phyloP scores from a whole-genome alignment of 2,888 invertebrate genomes.

The Phaedon cochleariae region DNA sequence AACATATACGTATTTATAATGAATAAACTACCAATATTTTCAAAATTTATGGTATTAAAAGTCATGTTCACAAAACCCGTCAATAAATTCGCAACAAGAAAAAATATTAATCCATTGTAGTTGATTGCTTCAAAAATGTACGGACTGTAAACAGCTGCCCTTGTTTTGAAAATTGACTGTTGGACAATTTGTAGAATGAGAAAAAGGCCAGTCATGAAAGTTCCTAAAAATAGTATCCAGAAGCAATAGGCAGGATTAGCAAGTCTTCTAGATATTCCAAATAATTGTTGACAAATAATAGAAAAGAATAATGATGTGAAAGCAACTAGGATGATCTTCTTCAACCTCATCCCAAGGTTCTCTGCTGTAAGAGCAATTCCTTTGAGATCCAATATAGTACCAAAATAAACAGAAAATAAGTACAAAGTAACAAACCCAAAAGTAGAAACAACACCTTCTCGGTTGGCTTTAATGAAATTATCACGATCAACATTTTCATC shows the following conservation, averaged over 20 bases:
- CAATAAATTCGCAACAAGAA: constrained; percentile 82
- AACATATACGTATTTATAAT: constrained; percentile 71
- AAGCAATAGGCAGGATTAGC: constrained; percentile 84
- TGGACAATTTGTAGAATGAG: constrained; percentile 66
- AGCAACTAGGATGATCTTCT: constrained; percentile 21
- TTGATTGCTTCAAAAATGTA: constrained; percentile 76
- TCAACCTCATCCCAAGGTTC: background rate
- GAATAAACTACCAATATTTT: constrained; percentile 59
- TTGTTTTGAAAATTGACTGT: constrained; percentile 46
- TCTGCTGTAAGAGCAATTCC: constrained; percentile 16
- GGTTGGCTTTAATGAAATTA: constrained; percentile 80
- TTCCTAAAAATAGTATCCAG: constrained; percentile 76
- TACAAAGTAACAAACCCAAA: constrained; percentile 88
- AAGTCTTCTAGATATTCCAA: constrained; percentile 78
- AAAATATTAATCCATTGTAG: constrained; percentile 84
- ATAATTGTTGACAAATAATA: constrained; percentile 62
- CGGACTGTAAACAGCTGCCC: constrained; percentile 59
- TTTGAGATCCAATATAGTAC: constrained; percentile 64
- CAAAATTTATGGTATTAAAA: constrained; percentile 69
- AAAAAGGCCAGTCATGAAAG: constrained; percentile 66
- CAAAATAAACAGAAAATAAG: constrained; percentile 75
- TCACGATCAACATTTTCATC: constrained; percentile 64
- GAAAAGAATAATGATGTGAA: constrained; percentile 24
- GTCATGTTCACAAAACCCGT: constrained; percentile 85
- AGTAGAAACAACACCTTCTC: constrained; percentile 89